Conservation (phyloP, 2,888 invertebrate genomes). For the Mylabris sibirica region DNA sequence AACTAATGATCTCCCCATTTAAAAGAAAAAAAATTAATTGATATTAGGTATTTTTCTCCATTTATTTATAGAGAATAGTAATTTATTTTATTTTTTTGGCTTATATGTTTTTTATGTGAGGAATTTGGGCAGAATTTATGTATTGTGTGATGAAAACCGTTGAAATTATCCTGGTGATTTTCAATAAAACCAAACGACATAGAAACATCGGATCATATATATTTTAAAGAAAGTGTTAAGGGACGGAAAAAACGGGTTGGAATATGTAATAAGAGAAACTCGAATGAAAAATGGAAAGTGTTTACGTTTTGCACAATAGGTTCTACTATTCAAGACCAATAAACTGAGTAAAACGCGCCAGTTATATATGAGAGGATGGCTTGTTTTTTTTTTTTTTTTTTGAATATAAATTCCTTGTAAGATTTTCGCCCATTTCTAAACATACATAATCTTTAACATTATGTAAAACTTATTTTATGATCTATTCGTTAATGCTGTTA, state of each 20-base stretch:
- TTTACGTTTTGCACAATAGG: constrained; percentile 40
- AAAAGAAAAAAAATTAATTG: constrained; percentile 2
- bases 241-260: constrained; percentile 22
- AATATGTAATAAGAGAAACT: constrained; percentile 36
- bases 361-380: constrained; percentile 27
- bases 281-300: constrained; percentile 44
- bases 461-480: constrained; percentile 40
- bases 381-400: constrained; percentile 29
- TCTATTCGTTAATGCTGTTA: constrained; percentile 25
- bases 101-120: constrained; percentile 12
- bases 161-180: constrained; percentile 34
- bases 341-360: constrained; percentile 31
- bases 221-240: constrained; percentile 32
- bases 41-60: constrained; percentile 12
- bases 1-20: background rate
- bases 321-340: constrained; percentile 31
- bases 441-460: constrained; percentile 35
- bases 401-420: constrained; percentile 18
- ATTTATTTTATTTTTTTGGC: constrained; percentile 21
- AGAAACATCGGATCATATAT: constrained; percentile 34
- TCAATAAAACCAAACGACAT: constrained; percentile 36
- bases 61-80: constrained; percentile 3
- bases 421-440: constrained; percentile 26
- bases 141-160: constrained; percentile 12
- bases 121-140: background rate